phyloP scores from a whole-genome alignment of 2,797 vertebrate genomes.

The Poeciliopsis presidionis region DNA sequence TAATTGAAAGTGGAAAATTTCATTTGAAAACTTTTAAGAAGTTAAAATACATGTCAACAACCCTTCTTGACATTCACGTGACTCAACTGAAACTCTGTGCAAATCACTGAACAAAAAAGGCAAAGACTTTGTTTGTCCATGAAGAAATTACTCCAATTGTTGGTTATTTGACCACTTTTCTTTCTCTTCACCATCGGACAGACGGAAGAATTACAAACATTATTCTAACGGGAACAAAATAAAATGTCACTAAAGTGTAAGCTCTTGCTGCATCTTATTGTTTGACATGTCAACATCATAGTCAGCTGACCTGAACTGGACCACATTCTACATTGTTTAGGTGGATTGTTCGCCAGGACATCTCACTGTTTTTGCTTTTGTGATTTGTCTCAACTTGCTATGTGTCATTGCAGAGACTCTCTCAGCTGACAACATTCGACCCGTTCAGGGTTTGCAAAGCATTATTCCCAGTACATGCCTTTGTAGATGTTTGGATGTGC shows the following conservation, averaged over 20 bases:
- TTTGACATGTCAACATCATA: conserved; percentile 32
- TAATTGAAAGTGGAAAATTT: neutral
- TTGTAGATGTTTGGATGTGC: conserved; percentile 15
- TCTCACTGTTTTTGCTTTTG: conserved; percentile 55
- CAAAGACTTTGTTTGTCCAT: conserved; percentile 18
- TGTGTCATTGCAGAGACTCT: conserved; percentile 51
- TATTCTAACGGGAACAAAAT: conserved; percentile 30
- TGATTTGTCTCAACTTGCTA: conserved; percentile 54
- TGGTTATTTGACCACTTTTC: conserved; percentile 37
- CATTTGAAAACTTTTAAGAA: too few species aligned
- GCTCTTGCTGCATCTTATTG: conserved; percentile 53
- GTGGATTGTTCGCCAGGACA: conserved; percentile 30
- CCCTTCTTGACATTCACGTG: conserved; percentile 12
- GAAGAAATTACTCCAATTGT: conserved; percentile 36
- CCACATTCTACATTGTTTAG: conserved; percentile 59
- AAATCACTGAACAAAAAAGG: conserved; percentile 17
- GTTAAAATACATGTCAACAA: neutral
- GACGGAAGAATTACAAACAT: conserved; percentile 47
- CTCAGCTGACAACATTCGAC: conserved; percentile 49
- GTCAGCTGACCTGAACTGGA: conserved; percentile 58
- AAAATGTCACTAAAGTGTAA: conserved; percentile 43
- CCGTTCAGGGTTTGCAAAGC: conserved; percentile 17
- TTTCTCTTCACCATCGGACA: conserved; percentile 44
- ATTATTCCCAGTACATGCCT: conserved; percentile 22
- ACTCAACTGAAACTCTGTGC: neutral